These are phyloP conservation scores for Deroplatys truncata DNA, from an alignment of 2,888 invertebrate species.

Conservation along the genomic window DNA sequence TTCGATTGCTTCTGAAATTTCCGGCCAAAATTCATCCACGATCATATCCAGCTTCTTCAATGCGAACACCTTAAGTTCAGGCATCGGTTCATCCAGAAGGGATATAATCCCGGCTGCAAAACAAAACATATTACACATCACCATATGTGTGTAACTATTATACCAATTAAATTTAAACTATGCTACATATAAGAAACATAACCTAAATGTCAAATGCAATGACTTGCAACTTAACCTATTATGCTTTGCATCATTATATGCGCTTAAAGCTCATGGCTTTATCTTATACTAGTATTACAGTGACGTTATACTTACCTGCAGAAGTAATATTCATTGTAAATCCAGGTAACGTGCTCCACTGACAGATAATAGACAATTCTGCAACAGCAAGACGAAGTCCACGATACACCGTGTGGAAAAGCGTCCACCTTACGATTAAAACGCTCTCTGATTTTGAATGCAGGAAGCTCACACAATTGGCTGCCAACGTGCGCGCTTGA, in stretches of 20 bases:
- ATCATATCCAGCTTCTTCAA: slow-evolving; percentile 87
- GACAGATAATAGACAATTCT: background rate
- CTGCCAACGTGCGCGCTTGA: background rate
- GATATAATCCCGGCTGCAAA: slow-evolving; percentile 85
- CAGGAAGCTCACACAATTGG: background rate
- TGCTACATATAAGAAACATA: background rate
- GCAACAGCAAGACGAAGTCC: background rate
- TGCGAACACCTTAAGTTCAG: slow-evolving; percentile 91
- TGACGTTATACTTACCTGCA: slow-evolving; percentile 39
- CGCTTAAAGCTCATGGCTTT: background rate
- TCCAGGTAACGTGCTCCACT: background rate
- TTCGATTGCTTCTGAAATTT: slow-evolving; percentile 95
- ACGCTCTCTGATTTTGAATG: background rate
- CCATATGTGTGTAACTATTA: background rate
- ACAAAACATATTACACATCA: slow-evolving; percentile 19
- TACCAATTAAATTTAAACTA: background rate
- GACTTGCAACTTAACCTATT: slow-evolving; percentile 20
- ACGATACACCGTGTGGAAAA: background rate
- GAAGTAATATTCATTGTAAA: slow-evolving; percentile 45
- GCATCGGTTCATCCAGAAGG: slow-evolving; percentile 89
- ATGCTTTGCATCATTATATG: background rate
- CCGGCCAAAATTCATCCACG: slow-evolving; percentile 98
- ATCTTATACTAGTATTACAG: background rate
- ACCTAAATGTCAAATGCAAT: slow-evolving; percentile 15
- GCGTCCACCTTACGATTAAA: background rate